Base-by-base conservation (phyloP, 2,113 vertebrate genomes). In the Amblyornis subalaris region DNA sequence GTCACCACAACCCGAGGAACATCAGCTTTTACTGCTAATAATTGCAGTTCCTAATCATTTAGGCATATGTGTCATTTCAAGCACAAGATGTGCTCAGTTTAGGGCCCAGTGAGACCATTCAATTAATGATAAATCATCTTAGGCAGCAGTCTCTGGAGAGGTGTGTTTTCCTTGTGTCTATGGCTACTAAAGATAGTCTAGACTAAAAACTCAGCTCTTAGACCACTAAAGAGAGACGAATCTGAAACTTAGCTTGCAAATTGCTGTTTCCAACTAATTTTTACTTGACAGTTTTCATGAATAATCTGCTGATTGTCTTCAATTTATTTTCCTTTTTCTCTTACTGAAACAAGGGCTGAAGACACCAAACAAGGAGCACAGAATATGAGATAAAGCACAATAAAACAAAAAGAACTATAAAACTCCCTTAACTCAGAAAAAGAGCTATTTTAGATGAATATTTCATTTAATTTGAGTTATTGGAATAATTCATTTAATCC, bases 281-380 rank as follows among this genome's bases (percentile, higher is more conserved):
- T 85, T 67, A 18, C 29, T 53, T 82, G 14, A 47, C 16, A 13
- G 9, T 44, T 95, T 82, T 67, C 15, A 28, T 10, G 8, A 24
- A 40, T 36, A 76, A 72, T 48, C 8, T 87, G 9, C 7, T 19
- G 22, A 20, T 74, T 48, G 11, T 83, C 17, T 73, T 76, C 14
- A 1, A 40, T 72, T 91, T 79, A 7, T 80, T 90, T 74, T 67
- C 11, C 13, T 62, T 92, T 78, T 66, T 20, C 15, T 60, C 24
- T 64, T 60, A 40, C 38, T 22, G 24, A 75, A 88, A 64, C 19
- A 38, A 72, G 15, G 42, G 26, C 31, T 54, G 33, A 85, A 71
- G 33, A 55, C 19, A 60, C 5, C 19, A 69, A 48, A 47, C 0
- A 0, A 65, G n/a, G 22, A 89, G 6, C 1, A 12, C 7, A 69